Conservation (phyloP, 2,888 invertebrate species). For the Phania funesta region DNA sequence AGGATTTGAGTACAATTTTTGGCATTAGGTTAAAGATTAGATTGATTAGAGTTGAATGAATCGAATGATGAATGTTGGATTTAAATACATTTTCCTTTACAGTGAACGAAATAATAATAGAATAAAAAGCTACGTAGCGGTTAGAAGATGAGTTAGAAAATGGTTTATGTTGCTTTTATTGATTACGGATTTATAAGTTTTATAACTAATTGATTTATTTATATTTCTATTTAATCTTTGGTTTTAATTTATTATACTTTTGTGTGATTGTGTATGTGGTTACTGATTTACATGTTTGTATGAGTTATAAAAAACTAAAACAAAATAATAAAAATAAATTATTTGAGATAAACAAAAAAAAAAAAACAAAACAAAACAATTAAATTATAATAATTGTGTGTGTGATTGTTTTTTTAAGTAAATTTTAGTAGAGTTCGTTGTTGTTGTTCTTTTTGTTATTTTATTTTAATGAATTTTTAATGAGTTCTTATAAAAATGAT, state of each 20-base stretch:
- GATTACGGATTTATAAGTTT: constrained; percentile 14
- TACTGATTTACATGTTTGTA: constrained; percentile 21
- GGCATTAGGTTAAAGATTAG: constrained; percentile 62
- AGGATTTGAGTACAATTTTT: constrained; percentile 58
- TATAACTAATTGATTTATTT: constrained; percentile 10
- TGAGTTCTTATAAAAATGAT: constrained; percentile 24
- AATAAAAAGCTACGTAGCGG: background rate
- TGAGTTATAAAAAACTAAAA: constrained; percentile 20
- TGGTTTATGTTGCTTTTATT: background rate
- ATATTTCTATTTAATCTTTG: constrained; percentile 44
- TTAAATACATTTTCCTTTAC: background rate
- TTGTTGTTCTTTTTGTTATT: background rate
- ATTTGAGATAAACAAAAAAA: constrained; percentile 32
- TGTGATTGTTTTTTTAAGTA: constrained; percentile 4
- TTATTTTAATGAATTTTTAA: constrained; percentile 48
- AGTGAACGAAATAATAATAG: background rate
- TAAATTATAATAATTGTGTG: constrained; percentile 53
- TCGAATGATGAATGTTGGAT: background rate
- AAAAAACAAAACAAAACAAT: constrained; percentile 32
- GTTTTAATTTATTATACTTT: constrained; percentile 47
- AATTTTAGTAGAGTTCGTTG: background rate
- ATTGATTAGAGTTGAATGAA: constrained; percentile 33
- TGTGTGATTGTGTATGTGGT: constrained; percentile 26
- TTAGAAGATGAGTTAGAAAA: background rate
- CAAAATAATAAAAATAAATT: constrained; percentile 47